Base-by-base conservation (phyloP, 2,888 invertebrate genomes). In the Pterobdella sp. region DNA sequence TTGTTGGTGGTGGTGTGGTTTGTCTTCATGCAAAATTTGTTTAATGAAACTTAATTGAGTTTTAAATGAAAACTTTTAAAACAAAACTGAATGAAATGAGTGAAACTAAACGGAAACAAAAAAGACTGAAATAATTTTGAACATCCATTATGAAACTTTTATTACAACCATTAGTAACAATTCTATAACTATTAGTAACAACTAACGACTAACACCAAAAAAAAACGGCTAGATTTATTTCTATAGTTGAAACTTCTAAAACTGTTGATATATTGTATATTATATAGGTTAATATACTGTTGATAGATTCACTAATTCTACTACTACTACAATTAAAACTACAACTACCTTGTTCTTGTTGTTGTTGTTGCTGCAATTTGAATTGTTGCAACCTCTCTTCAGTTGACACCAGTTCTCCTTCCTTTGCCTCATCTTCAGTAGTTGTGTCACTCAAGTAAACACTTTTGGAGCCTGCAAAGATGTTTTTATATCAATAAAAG, bases 381-480 rank as follows among this genome's bases (percentile, higher is more conserved):
- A 81, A 78, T 63, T 81, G 80, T 72, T 80, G 79, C 76, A 82
- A 78, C 35, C 82, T 75, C 75, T 82, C 82, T 71, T 81, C 80
- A 1, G 81, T 79, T 29, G 82, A 81, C 68, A 82, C 80, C 56
- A 82, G 79, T 22, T 78, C 78, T 3, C 82, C 81, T 60, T 81
- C 81, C n/a, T n/a, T n/a, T 4, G 26, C 71, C 14, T 67, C 67
- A 67, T 37, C 67, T 67, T 31, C 29, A 64, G 18, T 32, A 64
- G n/a, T n/a, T n/a, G n/a, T 22, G 49, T 56, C 60, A 26, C 26
- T 26, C 4, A 56, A 26, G 60, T 56, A 56, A 56, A 22, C n/a
- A 56, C 60, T 56, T 26, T 3, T 56, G 3, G 60, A 56, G n/a
- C 14, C 60, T 56, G 60, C 22, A 22, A 22, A 22, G 60, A 26